Evolutionary conservation across 1,140 invertebrate species (phyloP), one percentile per base, ranked within the genome.

Genomic region (Ceratina australensis): DNA sequence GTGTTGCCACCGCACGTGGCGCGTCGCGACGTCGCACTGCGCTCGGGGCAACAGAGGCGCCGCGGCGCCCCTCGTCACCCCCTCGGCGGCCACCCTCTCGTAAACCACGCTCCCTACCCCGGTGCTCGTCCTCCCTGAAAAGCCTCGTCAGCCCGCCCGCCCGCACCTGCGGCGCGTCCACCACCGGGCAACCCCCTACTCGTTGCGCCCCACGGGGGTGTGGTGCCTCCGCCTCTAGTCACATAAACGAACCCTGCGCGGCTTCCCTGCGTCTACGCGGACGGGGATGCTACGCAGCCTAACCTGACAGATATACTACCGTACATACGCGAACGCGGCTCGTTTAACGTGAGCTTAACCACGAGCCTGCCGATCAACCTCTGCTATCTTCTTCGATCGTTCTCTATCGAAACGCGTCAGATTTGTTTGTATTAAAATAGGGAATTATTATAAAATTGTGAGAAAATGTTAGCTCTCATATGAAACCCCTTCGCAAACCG

Each of bases 21-120:
- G 90, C 91, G 88, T 91, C 89, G 90, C 91, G 90, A 92, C 90
- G 89, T 92, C 90, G 90, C 90, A 92, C 91, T 92, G 91, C 85
- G 91, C 91, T 92, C 83, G 83, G 87, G 91, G 90, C 90, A 59
- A 90, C 79, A 86, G 84, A 88, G 84, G 88, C 90, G 87, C 87
- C 88, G 87, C 83, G 89, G 86, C 88, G 84, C 88, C 88, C 85
- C 87, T 61, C 57, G 20, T 16, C 74, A 26, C 74, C 57, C 33
- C 61, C 65, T 71, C 74, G 66, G 61, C 49, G 8, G 18, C 74
- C 74, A 47, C 74, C 74, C 74, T 77, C 33, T 71, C 67, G 74
- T 50, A 60, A 77, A 71, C 74, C 74, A 77, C 57, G 74, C 66
- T 77, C 74, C 73, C 76, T 73, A 64, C 86, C 75, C 26, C n/a